phyloP scores from a whole-genome alignment of 1,140 invertebrate genomes.

The Penaeus japonicus region DNA sequence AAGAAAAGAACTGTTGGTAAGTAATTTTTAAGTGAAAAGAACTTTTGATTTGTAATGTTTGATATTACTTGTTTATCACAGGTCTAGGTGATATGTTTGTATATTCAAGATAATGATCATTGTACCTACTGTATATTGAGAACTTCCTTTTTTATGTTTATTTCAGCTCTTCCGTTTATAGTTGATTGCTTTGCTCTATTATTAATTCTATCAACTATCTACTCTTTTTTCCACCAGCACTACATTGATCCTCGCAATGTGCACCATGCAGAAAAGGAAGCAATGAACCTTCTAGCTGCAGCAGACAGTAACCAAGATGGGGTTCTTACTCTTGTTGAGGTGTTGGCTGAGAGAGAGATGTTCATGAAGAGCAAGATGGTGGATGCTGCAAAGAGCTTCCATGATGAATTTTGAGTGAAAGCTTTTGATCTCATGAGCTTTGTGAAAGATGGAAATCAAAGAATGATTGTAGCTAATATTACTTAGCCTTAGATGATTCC shows the following conservation, averaged over 20 bases:
- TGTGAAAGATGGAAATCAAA: too few species aligned
- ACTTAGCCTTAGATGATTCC: too few species aligned
- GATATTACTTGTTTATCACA: background rate
- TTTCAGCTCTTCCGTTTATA: background rate
- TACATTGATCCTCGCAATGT: conserved; percentile 42
- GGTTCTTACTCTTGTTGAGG: conserved; percentile 20
- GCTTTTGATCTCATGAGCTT: too few species aligned
- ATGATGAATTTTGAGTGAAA: conserved; percentile 37
- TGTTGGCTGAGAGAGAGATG: conserved; percentile 10
- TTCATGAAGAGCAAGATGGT: conserved; percentile 51
- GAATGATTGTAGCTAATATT: too few species aligned
- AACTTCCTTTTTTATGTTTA: too few species aligned
- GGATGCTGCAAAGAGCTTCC: conserved; percentile 46
- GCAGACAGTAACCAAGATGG: conserved; percentile 39
- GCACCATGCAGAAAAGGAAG: conserved; percentile 46
- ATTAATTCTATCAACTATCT: background rate
- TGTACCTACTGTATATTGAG: too few species aligned
- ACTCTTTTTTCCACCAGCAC: background rate
- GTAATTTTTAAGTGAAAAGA: background rate
- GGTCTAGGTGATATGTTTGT: background rate
- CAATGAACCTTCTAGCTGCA: conserved; percentile 19
- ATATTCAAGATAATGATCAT: too few species aligned
- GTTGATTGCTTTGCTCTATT: background rate
- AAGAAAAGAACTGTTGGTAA: conserved; percentile 37
- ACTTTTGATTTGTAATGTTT: background rate